phyloP scores from a whole-genome alignment of 2,888 invertebrate species.

The Selenia dentaria region DNA sequence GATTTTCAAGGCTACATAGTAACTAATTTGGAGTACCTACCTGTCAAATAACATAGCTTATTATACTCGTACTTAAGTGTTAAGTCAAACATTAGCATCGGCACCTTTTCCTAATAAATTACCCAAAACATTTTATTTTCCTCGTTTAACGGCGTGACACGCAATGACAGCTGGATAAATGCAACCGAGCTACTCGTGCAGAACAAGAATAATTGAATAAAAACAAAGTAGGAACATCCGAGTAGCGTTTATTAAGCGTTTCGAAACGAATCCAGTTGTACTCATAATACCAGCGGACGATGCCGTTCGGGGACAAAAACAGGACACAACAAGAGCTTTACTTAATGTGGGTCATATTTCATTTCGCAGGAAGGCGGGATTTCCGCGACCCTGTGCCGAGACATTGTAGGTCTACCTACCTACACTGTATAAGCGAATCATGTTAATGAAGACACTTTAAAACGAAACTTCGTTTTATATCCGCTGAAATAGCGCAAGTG shows the following conservation, averaged over 20 bases:
- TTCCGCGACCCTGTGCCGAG: conserved; percentile 54
- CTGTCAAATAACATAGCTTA: too few relatives aligned
- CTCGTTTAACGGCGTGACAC: conserved; percentile 1
- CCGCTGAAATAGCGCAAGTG: background rate
- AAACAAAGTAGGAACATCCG: conserved; percentile 45
- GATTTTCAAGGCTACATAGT: too few relatives aligned
- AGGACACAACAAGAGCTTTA: conserved; percentile 70
- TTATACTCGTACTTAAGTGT: too few relatives aligned
- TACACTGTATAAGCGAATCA: conserved; percentile 56
- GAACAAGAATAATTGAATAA: conserved; percentile 49
- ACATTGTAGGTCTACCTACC: conserved; percentile 53
- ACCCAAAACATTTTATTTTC: too few relatives aligned
- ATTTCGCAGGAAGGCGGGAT: conserved; percentile 61
- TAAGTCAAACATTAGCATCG: too few relatives aligned
- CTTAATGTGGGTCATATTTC: conserved; percentile 77
- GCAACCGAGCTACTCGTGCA: conserved; percentile 37
- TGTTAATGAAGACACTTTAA: conserved; percentile 52
- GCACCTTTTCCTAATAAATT: too few relatives aligned
- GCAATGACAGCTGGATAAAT: conserved; percentile 19
- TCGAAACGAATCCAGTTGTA: conserved; percentile 51
- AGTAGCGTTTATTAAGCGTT: conserved; percentile 53
- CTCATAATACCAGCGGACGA: conserved; percentile 51
- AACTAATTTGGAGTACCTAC: too few relatives aligned
- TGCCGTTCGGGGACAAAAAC: conserved; percentile 67
- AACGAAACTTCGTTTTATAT: conserved; percentile 3